Conservation (phyloP, 2,113 vertebrate genomes). For the Microtus pennsylvanicus region DNA sequence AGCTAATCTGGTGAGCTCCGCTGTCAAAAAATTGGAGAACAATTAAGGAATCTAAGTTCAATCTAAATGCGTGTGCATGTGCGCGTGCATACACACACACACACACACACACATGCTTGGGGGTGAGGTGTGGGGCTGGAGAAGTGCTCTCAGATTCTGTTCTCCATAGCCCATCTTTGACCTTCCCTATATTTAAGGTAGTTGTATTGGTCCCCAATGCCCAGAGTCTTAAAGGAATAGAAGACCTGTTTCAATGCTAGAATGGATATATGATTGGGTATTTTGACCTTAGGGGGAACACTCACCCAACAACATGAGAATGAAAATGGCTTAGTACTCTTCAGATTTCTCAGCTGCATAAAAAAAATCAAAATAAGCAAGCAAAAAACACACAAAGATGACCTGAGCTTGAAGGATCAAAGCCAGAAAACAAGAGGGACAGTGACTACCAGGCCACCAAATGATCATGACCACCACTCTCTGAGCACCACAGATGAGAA, state of each 20-base stretch:
- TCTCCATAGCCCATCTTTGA: background rate
- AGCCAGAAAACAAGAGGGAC: background rate
- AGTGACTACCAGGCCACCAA: background rate
- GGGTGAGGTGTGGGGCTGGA: background rate
- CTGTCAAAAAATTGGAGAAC: background rate
- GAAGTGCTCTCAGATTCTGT: background rate
- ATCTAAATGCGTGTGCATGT: fast-evolving
- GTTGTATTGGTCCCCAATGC: background rate
- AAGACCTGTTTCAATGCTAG: slow-evolving; percentile 19
- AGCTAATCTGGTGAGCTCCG: too few species aligned
- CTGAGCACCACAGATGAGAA: background rate
- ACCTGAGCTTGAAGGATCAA: background rate
- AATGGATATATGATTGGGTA: background rate
- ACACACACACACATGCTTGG: background rate
- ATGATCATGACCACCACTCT: background rate
- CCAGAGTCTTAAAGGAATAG: slow-evolving; percentile 45
- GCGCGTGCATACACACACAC: background rate
- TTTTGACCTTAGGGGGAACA: background rate
- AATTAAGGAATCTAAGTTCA: background rate
- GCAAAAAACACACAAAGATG: background rate
- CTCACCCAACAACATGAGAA: background rate
- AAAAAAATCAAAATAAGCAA: background rate
- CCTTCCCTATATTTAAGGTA: slow-evolving; percentile 14
- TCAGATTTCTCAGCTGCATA: slow-evolving; percentile 6
- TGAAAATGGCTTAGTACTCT: background rate